phyloP scores from a whole-genome alignment of 2,113 vertebrate genomes.

The Xiphorhynchus elegans region DNA sequence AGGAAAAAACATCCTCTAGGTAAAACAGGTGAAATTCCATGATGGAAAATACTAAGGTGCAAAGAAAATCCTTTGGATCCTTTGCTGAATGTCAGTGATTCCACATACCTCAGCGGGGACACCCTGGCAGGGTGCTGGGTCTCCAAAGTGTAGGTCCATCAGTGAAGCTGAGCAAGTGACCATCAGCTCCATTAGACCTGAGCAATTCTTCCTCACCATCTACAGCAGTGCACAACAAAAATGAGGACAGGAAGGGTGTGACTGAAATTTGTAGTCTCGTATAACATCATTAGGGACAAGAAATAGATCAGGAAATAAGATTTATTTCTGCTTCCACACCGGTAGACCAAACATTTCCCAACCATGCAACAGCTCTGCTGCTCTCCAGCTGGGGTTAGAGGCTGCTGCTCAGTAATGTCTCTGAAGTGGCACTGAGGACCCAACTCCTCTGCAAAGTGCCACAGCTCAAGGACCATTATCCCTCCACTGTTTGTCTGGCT shows the following conservation, averaged over 20 bases:
- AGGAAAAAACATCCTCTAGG: background rate
- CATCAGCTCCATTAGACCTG: background rate
- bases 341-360: rapidly evolving
- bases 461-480: background rate
- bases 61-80: background rate
- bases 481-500: background rate
- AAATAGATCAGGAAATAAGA: background rate
- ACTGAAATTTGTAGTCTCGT: background rate
- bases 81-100: background rate
- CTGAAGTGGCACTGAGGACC: background rate
- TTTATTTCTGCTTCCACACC: background rate
- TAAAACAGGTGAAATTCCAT: background rate
- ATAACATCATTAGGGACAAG: background rate
- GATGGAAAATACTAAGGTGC: too few relatives aligned
- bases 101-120: rapidly evolving
- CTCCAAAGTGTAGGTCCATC: background rate
- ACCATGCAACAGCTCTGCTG: background rate
- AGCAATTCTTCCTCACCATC: background rate
- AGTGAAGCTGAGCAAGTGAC: background rate
- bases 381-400: background rate
- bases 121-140: background rate
- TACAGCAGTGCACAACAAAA: background rate
- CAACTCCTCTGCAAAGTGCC: background rate
- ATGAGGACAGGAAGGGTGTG: background rate
- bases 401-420: background rate